Percentiles rank a stretch among this genome's conserved stretches.
Evolutionary conservation across 2,888 invertebrate genomes (phyloP).

Genomic region (Therioaphis trifolii): DNA sequence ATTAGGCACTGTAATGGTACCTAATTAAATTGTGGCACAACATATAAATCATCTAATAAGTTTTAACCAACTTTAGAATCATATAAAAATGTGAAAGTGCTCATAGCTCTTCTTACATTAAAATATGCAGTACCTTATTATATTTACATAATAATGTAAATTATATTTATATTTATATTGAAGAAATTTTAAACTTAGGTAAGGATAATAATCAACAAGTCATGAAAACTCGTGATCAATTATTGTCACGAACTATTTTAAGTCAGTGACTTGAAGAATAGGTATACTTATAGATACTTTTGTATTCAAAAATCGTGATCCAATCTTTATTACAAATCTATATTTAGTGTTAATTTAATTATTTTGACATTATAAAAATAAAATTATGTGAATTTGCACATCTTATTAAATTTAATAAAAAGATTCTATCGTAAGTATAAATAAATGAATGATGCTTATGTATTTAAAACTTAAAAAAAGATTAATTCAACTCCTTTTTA

Average conservation of each 20-base stretch:
- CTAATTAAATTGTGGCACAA: background rate
- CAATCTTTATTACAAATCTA: background rate
- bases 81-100: slow-evolving; percentile 3
- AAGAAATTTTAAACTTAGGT: background rate
- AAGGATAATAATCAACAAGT: background rate
- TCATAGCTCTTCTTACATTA: no score
- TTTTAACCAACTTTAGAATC: background rate
- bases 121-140: no score
- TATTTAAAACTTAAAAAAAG: slow-evolving; percentile 9
- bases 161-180: background rate
- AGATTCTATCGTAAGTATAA: background rate
- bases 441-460: no score
- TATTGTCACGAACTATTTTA: slow-evolving; percentile 34
- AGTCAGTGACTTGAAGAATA: slow-evolving; percentile 5
- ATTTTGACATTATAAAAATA: slow-evolving; percentile 1
- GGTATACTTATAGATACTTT: background rate
- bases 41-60: background rate
- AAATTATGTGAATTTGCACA: slow-evolving; percentile 4
- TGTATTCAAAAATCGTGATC: slow-evolving; percentile 46
- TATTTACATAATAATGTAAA: no score
- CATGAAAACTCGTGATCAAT: slow-evolving; percentile 57
- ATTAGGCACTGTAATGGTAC: background rate
- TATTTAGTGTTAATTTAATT: background rate
- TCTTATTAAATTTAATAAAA: background rate
- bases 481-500: no score